Evolutionary conservation across 1,140 invertebrate genomes (phyloP).

Genomic region (Euura lappo): DNA sequence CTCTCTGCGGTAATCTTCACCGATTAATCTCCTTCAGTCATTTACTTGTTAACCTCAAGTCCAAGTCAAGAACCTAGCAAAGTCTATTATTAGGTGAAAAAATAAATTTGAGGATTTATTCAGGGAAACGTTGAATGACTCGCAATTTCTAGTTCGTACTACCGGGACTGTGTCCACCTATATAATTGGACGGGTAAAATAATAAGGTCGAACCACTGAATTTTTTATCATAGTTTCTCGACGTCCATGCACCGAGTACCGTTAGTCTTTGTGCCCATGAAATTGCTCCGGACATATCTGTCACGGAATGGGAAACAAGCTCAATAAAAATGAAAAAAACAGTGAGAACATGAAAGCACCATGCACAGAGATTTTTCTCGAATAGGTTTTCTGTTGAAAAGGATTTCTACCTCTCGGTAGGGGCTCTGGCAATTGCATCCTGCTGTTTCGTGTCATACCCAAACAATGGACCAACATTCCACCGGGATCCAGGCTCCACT

Average conservation of each 20-base stretch:
- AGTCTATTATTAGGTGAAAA: too few relatives aligned
- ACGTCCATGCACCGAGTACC: background rate
- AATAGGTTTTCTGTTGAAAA: background rate
- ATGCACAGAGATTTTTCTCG: background rate
- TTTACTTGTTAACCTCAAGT: constrained; percentile 1
- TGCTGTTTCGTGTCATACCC: background rate
- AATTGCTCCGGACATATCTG: background rate
- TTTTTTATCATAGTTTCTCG: too few relatives aligned
- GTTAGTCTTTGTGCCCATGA: background rate
- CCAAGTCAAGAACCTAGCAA: background rate
- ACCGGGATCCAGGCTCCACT: background rate
- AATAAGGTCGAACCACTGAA: too few relatives aligned
- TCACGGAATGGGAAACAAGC: background rate
- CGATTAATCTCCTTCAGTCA: background rate
- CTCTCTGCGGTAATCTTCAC: background rate
- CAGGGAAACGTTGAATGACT: too few relatives aligned
- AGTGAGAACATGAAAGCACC: background rate
- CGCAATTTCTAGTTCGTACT: too few relatives aligned
- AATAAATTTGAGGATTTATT: too few relatives aligned
- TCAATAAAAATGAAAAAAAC: background rate
- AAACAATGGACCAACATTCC: background rate
- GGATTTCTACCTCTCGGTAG: background rate
- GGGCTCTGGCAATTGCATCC: background rate
- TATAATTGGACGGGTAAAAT: too few relatives aligned
- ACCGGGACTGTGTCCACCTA: too few relatives aligned